Evolutionary conservation across 2,797 vertebrate species (phyloP).

Genomic region (Rhinoraja longicauda): DNA sequence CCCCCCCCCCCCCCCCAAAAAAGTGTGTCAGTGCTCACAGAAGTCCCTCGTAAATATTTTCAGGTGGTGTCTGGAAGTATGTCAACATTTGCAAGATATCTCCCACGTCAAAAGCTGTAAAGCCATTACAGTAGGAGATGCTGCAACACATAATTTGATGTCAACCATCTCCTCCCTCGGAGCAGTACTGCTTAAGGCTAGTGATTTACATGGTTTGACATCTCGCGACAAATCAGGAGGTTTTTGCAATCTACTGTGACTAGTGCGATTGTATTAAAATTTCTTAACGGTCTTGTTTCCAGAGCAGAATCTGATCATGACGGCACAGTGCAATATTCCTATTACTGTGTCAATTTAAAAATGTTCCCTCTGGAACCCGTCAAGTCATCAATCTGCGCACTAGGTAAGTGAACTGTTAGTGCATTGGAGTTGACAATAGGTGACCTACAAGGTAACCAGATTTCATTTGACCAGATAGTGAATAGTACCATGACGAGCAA

Average conservation of each 20-base stretch:
- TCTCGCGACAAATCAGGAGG: not conserved
- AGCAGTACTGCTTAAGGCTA: not conserved
- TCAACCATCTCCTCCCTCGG: not conserved
- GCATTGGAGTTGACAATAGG: not conserved
- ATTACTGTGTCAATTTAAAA: slow-evolving; percentile 5
- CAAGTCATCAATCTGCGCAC: not conserved
- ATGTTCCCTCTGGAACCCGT: not conserved
- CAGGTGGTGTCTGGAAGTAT: not conserved
- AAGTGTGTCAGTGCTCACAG: not conserved
- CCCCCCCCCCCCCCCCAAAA: no score
- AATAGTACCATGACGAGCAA: not conserved
- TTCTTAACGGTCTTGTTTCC: slow-evolving; percentile 17
- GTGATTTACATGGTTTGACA: slow-evolving; percentile 26
- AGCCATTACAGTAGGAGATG: not conserved
- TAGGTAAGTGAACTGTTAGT: not conserved
- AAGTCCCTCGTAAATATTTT: not conserved
- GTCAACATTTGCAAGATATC: not conserved
- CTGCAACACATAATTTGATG: not conserved
- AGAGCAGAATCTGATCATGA: not conserved
- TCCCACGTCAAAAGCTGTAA: not conserved
- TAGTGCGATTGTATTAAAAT: not conserved
- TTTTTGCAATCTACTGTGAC: slow-evolving; percentile 26
- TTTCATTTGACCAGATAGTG: not conserved
- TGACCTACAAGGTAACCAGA: not conserved
- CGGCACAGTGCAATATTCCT: not conserved